phyloP scores from a whole-genome alignment of 2,888 invertebrate genomes.

The Phaedon cochleariae region DNA sequence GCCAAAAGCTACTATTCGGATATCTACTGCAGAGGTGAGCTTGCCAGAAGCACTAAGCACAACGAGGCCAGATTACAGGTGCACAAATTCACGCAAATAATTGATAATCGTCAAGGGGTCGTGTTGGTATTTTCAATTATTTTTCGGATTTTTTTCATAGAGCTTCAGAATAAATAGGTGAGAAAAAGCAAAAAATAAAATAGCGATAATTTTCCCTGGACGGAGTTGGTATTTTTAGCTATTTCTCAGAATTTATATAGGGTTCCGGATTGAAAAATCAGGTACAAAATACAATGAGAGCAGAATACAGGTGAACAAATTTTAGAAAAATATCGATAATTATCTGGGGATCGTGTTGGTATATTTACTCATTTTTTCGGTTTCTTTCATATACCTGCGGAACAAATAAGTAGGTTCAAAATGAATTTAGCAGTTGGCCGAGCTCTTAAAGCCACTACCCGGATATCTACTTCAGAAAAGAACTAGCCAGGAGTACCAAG shows the following conservation, averaged over 20 bases:
- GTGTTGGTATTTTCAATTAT: background rate
- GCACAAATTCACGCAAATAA: slow-evolving; percentile 53
- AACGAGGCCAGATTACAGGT: slow-evolving; percentile 99
- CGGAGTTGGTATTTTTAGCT: too few relatives aligned
- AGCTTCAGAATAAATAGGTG: too few relatives aligned
- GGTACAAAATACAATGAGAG: slow-evolving; percentile 99
- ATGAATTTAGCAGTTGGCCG: slow-evolving; percentile 99
- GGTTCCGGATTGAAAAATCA: too few relatives aligned
- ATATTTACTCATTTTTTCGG: too few relatives aligned
- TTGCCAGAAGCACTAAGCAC: slow-evolving; percentile 97
- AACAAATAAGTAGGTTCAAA: too few relatives aligned
- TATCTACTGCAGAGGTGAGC: slow-evolving; percentile 98
- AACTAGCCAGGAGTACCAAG: too few relatives aligned
- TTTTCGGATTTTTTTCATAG: background rate
- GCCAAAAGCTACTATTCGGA: slow-evolving; percentile 99
- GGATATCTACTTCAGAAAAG: slow-evolving; percentile 99
- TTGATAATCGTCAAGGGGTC: background rate
- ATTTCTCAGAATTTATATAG: too few relatives aligned
- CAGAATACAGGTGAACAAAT: slow-evolving; percentile 96
- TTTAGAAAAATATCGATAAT: background rate
- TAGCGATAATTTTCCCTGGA: too few relatives aligned
- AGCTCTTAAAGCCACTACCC: slow-evolving; percentile 99
- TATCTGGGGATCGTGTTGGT: background rate
- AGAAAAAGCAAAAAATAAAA: too few relatives aligned
- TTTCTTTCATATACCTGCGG: too few relatives aligned